Base-by-base conservation (phyloP, 2,888 invertebrate genomes). In the Brassicogethes aeneus region DNA sequence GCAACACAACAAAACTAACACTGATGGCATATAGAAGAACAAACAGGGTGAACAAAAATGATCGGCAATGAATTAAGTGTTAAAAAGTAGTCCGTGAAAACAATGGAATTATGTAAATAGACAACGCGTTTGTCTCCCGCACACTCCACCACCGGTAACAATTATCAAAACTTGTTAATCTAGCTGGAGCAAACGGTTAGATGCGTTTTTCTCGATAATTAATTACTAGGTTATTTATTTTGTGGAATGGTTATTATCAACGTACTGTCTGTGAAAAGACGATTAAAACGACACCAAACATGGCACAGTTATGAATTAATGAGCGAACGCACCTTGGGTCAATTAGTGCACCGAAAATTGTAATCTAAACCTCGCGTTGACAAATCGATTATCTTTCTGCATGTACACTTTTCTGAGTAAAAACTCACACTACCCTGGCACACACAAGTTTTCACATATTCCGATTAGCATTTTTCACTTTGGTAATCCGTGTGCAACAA, bases 371-470 rank as follows among this genome's bases (percentile, higher is more conserved):
- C 60, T 65, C 60, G 63, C 64, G 69, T 70, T 69, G 72, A 72
- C 72, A 70, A 72, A 72, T 72, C 72, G 71, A 72, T 71, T 72
- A 70, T 69, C 66, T 66, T 62, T 60, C 57, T 61, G 63, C 61
- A 61, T 55, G 60, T 56, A 61, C 56, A 61, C 57, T 44, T 47
- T 47, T 46, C 44, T 46, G 44, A 48, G 45, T 46, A 50, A 48
- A 49, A 44, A 52, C 45, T 36, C 42, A 44, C 45, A 36, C 39
- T 42, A 40, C 41, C 41, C 39, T 17, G 34, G 32, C 37, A 42
- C 37, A 44, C 44, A 43, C 37, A 16, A 13, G 17, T 13, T 15
- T 36, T 16, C 33, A 38, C 35, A 17, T 36, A 36, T 31, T 40
- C 37, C 36, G 43, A 42, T 43, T 36, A 40, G 16, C 44, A 41